phyloP scores from a whole-genome alignment of 2,888 invertebrate genomes.

The Catocala sponsa region DNA sequence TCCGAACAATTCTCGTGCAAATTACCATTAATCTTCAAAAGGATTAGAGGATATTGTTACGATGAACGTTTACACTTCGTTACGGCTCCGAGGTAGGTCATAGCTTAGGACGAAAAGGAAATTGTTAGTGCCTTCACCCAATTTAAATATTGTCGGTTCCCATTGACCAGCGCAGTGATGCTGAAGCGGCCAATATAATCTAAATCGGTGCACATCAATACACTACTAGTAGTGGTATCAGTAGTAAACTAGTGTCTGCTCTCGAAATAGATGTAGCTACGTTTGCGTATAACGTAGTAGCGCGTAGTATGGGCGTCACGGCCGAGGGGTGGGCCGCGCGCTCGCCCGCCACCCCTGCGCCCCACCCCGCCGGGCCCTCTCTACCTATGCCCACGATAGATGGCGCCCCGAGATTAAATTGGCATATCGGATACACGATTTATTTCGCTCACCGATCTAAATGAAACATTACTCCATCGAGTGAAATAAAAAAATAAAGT shows the following conservation, averaged over 20 bases:
- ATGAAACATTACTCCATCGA: conserved; percentile 57
- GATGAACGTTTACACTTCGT: conserved; percentile 36
- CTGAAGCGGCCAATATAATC: conserved; percentile 54
- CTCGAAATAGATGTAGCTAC: conserved; percentile 69
- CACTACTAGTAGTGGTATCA: conserved; percentile 50
- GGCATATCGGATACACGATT: conserved; percentile 74
- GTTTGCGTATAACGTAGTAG: conserved; percentile 66
- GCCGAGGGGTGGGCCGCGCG: conserved; percentile 40
- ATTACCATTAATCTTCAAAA: conserved; percentile 41
- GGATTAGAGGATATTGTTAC: conserved; percentile 36
- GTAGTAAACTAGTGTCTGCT: conserved; percentile 63
- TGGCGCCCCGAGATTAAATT: conserved; percentile 77
- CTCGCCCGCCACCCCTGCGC: conserved; percentile 21
- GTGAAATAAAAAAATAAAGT: conserved; percentile 52
- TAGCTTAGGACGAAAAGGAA: conserved; percentile 24
- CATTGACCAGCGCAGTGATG: conserved; percentile 46
- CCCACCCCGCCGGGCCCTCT: conserved; percentile 39
- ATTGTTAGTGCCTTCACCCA: conserved; percentile 27
- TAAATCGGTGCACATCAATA: conserved; percentile 68
- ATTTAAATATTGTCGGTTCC: conserved; percentile 37
- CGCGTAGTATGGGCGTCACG: conserved; percentile 64
- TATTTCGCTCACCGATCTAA: conserved; percentile 65
- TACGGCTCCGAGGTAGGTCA: conserved; percentile 15
- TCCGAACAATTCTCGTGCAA: conserved; percentile 27
- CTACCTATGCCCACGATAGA: conserved; percentile 69